Conservation (phyloP, 2,113 vertebrate species). For the Myiopsitta monachus region DNA sequence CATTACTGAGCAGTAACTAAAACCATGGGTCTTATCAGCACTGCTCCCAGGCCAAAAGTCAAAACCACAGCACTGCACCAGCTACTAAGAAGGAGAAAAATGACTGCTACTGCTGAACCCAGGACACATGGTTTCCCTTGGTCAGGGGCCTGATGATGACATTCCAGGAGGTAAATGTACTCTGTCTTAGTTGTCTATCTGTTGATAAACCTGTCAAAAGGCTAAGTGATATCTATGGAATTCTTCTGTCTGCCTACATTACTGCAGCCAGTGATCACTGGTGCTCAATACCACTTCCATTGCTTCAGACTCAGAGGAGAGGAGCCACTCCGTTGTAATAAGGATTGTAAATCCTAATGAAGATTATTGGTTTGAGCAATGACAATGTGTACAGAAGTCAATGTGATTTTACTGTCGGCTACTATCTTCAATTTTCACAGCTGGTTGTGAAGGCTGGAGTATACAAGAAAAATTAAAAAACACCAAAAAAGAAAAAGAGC, state of each 20-base stretch:
- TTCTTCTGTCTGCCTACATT: neutral
- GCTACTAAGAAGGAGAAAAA: too few species aligned
- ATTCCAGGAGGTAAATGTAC: neutral
- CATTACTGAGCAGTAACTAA: too few species aligned
- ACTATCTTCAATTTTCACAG: neutral
- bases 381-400: neutral
- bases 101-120: too few species aligned
- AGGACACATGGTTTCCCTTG: neutral
- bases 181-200: neutral
- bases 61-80: too few species aligned
- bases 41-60: too few species aligned
- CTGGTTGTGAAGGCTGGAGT: neutral
- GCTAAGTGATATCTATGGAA: neutral
- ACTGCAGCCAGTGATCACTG: neutral
- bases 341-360: neutral
- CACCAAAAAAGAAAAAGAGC: neutral
- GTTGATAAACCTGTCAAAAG: neutral
- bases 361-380: neutral
- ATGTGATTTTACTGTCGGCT: neutral
- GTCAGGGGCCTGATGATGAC: neutral
- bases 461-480: neutral
- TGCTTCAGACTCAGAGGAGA: neutral
- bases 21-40: too few species aligned
- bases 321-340: neutral
- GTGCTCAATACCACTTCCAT: neutral